Conservation (phyloP, 92 coral and sea anemone genomes). For the Anthopleura xanthogrammica region DNA sequence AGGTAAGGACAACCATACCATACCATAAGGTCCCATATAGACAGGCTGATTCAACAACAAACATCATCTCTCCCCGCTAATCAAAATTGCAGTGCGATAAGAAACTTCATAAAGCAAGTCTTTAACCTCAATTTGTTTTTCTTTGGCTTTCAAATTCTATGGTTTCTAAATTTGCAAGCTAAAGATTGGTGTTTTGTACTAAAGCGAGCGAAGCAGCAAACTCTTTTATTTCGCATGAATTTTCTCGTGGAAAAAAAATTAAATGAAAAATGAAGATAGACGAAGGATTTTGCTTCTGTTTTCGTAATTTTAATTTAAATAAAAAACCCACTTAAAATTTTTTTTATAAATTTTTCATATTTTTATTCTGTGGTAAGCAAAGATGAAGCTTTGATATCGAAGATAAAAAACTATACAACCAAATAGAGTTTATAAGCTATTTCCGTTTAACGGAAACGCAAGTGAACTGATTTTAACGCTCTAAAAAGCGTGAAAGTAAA, state of each 20-base stretch:
- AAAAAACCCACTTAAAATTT: neutral
- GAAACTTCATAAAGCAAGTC: neutral
- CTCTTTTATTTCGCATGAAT: no score
- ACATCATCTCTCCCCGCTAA: neutral
- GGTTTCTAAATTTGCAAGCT: neutral
- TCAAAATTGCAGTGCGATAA: neutral
- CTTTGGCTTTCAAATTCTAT: no score
- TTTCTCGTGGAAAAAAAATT: no score
- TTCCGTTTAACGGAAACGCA: conserved; percentile 32
- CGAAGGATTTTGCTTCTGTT: neutral
- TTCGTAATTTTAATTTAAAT: neutral
- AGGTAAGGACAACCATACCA: no score
- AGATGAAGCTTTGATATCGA: neutral
- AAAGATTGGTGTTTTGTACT: neutral
- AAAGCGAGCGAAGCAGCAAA: no score
- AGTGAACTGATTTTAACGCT: conserved; percentile 8
- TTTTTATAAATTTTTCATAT: neutral
- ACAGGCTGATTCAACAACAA: no score
- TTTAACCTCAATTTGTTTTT: neutral
- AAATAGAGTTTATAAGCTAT: conserved; percentile 7
- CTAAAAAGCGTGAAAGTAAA: neutral
- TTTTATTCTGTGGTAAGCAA: conserved; percentile 10
- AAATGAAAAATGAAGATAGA: neutral
- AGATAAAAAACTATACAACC: neutral
- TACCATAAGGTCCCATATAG: neutral